phyloP scores from a whole-genome alignment of 2,797 vertebrate genomes.

The Parambassis ranga region DNA sequence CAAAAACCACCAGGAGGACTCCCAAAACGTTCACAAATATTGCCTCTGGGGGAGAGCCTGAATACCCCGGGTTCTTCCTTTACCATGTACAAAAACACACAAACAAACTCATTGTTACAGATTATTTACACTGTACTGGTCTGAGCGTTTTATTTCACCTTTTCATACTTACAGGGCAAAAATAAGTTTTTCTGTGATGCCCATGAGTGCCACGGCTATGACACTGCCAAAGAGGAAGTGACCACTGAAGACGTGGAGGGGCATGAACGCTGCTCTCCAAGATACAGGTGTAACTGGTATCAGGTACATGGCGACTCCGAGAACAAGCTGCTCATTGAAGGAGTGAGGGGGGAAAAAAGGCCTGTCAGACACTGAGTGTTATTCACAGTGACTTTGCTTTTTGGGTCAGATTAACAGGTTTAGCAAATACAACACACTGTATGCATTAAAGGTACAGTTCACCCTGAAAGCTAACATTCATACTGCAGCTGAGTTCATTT shows the following conservation, averaged over 20 bases:
- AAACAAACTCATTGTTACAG: background rate
- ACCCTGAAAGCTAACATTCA: too few relatives aligned
- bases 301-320: slow-evolving; percentile 86
- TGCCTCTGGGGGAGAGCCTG: slow-evolving; percentile 86
- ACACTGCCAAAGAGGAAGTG: slow-evolving; percentile 86
- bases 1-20: slow-evolving; percentile 86
- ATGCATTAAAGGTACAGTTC: too few relatives aligned
- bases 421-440: too few relatives aligned
- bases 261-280: slow-evolving; percentile 84
- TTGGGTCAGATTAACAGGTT: too few relatives aligned
- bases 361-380: background rate
- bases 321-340: slow-evolving; percentile 82
- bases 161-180: slow-evolving; percentile 89
- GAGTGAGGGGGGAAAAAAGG: background rate
- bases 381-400: slow-evolving; percentile 1
- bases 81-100: background rate
- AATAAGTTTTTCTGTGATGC: slow-evolving; percentile 94
- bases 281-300: slow-evolving; percentile 84
- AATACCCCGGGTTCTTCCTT: slow-evolving; percentile 80
- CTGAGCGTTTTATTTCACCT: background rate
- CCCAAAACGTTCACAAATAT: slow-evolving; percentile 89
- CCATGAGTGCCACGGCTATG: slow-evolving; percentile 89
- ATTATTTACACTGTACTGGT: background rate
- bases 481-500: too few relatives aligned
- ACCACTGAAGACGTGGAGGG: slow-evolving; percentile 88